Conservation (phyloP, 2,797 vertebrate species). For the Bradypus variegatus region DNA sequence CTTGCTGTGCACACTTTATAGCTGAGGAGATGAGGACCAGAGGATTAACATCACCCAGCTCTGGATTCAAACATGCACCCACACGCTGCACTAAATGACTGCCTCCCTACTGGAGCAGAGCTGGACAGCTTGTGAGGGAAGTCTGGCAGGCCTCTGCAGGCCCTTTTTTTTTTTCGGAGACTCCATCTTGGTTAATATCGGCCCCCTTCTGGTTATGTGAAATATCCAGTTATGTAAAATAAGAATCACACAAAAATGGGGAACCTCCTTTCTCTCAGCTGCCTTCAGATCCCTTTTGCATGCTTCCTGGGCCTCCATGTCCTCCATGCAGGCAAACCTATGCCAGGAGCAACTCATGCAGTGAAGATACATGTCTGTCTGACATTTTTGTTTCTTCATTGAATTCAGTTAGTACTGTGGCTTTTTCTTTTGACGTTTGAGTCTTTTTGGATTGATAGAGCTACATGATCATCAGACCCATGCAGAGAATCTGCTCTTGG, state of each 20-base stretch:
- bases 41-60: background rate
- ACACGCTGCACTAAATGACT: background rate
- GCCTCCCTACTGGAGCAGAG: background rate
- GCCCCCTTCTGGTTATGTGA: conserved; percentile 2
- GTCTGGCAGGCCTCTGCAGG: conserved; percentile 33
- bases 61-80: background rate
- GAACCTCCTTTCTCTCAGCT: background rate
- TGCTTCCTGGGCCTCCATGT: background rate
- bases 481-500: conserved; percentile 1
- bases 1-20: background rate
- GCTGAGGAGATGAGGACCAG: background rate
- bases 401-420: background rate
- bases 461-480: background rate
- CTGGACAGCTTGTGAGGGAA: background rate
- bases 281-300: background rate
- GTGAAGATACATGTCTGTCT: background rate
- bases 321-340: background rate
- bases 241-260: background rate
- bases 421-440: background rate
- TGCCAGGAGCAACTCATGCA: background rate
- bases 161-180: background rate
- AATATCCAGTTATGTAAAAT: conserved; percentile 18
- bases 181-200: conserved; percentile 9
- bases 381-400: background rate
- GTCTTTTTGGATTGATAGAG: background rate